Conservation (phyloP, 2,113 vertebrate species). For the Alces alces region DNA sequence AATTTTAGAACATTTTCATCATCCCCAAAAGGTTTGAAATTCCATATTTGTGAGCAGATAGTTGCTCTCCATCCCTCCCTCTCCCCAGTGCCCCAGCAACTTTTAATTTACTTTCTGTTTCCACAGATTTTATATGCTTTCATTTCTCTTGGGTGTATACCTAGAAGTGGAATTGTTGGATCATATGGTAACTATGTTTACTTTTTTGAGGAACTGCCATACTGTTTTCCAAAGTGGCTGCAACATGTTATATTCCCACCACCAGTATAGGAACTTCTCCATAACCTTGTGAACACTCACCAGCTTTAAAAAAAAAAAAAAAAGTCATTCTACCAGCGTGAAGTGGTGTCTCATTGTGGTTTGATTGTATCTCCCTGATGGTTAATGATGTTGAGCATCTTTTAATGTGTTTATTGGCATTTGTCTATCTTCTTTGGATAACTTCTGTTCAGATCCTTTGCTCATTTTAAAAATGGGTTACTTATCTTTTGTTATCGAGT, state of each 20-base stretch:
- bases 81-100: too few relatives aligned
- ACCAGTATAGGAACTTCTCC: not conserved
- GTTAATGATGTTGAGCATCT: not conserved
- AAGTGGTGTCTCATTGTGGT: not conserved
- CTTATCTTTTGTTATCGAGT: not conserved
- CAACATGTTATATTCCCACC: not conserved
- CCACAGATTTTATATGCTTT: not conserved
- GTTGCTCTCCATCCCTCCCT: not conserved
- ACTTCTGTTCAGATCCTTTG: not conserved
- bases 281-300: not conserved
- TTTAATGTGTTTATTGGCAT: not conserved
- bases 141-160: not conserved
- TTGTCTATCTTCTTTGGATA: not conserved
- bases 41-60: not conserved
- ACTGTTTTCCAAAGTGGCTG: not conserved
- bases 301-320: not conserved
- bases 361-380: not conserved
- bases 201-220: not conserved
- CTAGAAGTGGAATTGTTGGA: not conserved
- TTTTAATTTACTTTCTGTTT: not conserved
- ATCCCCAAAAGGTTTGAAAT: not conserved
- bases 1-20: not conserved
- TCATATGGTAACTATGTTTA: not conserved
- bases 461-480: not conserved
- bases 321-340: not conserved